Base-by-base conservation (phyloP, 2,888 invertebrate genomes). In the Papilio demoleus region DNA sequence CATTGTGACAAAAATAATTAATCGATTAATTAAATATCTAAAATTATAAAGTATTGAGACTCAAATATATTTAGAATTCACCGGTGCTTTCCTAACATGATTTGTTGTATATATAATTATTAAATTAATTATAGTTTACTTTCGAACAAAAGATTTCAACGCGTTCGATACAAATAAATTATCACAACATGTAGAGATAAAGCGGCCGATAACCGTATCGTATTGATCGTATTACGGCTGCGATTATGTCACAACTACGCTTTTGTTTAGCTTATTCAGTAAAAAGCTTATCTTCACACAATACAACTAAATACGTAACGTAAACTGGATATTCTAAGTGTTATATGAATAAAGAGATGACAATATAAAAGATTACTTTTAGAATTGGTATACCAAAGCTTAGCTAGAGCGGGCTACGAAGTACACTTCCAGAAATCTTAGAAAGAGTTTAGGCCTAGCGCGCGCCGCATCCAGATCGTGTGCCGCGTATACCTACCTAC, bases 101-200 rank as follows among this genome's bases (percentile, higher is more conserved):
- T n/a, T n/a, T n/a, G n/a, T 31, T 3, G 11, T 22, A 24, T 6
- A 0, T 40, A n/a, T n/a, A n/a, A n/a, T n/a, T n/a, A n/a, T n/a
- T 22, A 34, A 61, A 53, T 42, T 31, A 40, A 42, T 38, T 31
- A 24, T 61, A 68, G 68, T 73, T 73, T 68, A 74, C 73, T 60
- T 71, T 67, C 71, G 76, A 82, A 81, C 77, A 88, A 92, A 91
- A 92, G 92, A 92, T 83, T 81, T 92, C 88, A 92, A 92, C 92
- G 92, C 87, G 88, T 76, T 70, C 75, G 72, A 70, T 71, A 76
- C 80, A 79, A 82, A 83, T 76, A 84, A 78, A 76, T 83, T 86
- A 88, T 86, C 85, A 75, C 81, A 81, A 80, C 75, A 78, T 79
- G 81, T 75, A 83, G 81, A 86, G 84, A 84, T 84, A 68, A 65